phyloP scores from a whole-genome alignment of 92 coral and sea anemone genomes.

The Palythoa grandis region DNA sequence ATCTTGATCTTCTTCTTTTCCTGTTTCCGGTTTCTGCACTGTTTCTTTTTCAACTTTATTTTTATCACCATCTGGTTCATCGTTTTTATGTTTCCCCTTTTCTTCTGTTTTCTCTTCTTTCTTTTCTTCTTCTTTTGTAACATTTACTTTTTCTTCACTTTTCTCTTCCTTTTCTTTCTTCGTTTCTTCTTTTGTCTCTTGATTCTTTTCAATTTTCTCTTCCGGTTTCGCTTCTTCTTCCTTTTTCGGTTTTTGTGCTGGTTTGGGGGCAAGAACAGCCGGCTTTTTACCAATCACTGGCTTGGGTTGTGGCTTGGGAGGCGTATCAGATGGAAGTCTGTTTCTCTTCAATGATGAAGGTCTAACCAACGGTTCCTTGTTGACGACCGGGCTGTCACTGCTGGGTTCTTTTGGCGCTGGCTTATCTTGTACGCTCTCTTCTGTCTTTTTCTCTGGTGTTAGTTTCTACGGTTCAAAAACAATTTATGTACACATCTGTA shows the following conservation, averaged over 20 bases:
- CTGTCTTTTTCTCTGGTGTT: constrained; percentile 29
- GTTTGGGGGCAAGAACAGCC: constrained; percentile 6
- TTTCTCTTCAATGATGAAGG: constrained; percentile 32
- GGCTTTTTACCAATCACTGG: constrained; percentile 33
- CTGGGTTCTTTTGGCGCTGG: constrained; percentile 16
- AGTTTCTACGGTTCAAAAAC: constrained; percentile 11
- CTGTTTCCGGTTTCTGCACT: constrained; percentile 11
- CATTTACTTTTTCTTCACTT: constrained; percentile 41
- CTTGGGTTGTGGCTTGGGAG: constrained; percentile 40
- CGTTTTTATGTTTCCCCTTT: not conserved
- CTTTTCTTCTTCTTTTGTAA: constrained; percentile 20
- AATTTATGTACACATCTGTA: not conserved
- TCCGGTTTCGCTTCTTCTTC: constrained; percentile 33
- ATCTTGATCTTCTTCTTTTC: not conserved
- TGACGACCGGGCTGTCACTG: constrained; percentile 8
- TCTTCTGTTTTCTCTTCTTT: constrained; percentile 34
- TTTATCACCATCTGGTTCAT: constrained; percentile 12
- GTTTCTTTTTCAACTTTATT: not conserved
- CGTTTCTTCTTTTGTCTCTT: not conserved
- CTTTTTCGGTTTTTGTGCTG: constrained; percentile 42
- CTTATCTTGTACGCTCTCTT: constrained; percentile 10
- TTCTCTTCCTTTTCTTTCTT: not conserved
- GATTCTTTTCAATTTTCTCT: constrained; percentile 27
- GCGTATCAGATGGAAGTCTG: constrained; percentile 36
- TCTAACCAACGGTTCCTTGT: constrained; percentile 15